Conservation (phyloP, 2,113 vertebrate species). For the Lamprotornis superbus region DNA sequence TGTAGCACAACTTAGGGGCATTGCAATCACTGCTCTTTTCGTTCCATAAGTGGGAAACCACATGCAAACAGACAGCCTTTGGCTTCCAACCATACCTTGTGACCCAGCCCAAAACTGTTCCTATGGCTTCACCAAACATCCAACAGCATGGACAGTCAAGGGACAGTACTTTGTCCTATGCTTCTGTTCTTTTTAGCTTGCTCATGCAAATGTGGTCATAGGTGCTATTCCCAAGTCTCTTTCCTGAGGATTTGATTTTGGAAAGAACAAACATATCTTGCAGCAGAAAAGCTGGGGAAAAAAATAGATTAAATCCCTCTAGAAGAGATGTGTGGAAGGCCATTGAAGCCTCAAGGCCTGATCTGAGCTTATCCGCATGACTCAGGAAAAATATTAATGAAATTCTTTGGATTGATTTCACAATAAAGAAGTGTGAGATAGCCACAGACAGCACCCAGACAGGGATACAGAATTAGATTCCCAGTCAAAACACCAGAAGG, state of each 20-base stretch:
- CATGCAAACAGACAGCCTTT: background rate
- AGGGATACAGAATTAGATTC: background rate
- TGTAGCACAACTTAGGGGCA: accelerated
- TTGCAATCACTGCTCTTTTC: background rate
- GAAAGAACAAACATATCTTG: background rate
- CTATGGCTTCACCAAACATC: background rate
- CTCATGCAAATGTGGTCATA: background rate
- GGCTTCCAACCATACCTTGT: background rate
- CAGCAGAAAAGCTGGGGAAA: background rate
- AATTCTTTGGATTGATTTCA: background rate
- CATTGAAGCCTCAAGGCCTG: background rate
- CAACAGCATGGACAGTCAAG: background rate
- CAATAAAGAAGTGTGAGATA: background rate
- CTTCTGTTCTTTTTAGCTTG: background rate
- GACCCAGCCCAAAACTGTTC: background rate
- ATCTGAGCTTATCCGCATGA: background rate
- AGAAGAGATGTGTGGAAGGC: background rate
- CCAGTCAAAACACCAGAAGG: background rate
- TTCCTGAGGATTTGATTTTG: background rate
- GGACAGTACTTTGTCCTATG: background rate
- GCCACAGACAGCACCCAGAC: background rate
- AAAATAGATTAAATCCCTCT: background rate
- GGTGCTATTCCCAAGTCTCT: background rate
- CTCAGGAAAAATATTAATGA: background rate
- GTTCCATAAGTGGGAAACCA: background rate